Conservation (phyloP, 1,140 invertebrate genomes). For the Drusus annulatus region DNA sequence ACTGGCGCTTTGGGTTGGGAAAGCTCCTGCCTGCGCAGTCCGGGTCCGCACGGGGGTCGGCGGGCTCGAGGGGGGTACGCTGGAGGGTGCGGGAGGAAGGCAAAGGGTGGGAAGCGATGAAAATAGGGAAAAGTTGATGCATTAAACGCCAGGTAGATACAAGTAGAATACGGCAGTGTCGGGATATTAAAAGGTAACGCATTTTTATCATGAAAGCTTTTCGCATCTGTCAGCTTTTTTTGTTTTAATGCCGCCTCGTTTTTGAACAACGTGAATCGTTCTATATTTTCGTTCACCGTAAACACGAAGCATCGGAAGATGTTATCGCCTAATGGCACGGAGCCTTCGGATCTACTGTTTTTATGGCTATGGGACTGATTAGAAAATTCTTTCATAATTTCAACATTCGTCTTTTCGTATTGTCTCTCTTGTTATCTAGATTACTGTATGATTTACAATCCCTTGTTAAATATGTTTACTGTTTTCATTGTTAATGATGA, state of each 20-base stretch:
- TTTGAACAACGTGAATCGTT: conserved; percentile 17
- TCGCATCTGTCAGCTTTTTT: conserved; percentile 49
- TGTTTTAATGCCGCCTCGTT: conserved; percentile 41
- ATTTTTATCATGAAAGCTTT: conserved; percentile 52
- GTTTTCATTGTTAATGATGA: too few species aligned
- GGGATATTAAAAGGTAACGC: conserved; percentile 48
- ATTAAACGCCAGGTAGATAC: conserved; percentile 48
- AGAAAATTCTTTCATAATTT: neutral
- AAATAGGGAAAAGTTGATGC: conserved; percentile 57
- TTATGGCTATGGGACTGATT: conserved; percentile 5
- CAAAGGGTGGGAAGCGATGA: conserved; percentile 42
- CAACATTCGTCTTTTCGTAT: neutral
- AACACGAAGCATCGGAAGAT: conserved; percentile 28
- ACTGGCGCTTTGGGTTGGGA: conserved; percentile 44
- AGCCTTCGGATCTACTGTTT: conserved; percentile 10
- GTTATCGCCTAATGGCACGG: conserved; percentile 29
- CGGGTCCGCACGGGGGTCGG: neutral
- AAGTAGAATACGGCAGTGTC: conserved; percentile 31
- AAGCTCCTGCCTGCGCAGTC: conserved; percentile 46
- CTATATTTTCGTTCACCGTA: conserved; percentile 16
- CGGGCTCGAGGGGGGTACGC: neutral
- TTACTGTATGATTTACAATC: too few species aligned
- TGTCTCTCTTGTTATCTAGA: neutral
- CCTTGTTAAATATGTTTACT: too few species aligned
- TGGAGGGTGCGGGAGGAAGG: neutral